Conservation (phyloP, 1,140 invertebrate genomes). For the Drosophila watanabei region DNA sequence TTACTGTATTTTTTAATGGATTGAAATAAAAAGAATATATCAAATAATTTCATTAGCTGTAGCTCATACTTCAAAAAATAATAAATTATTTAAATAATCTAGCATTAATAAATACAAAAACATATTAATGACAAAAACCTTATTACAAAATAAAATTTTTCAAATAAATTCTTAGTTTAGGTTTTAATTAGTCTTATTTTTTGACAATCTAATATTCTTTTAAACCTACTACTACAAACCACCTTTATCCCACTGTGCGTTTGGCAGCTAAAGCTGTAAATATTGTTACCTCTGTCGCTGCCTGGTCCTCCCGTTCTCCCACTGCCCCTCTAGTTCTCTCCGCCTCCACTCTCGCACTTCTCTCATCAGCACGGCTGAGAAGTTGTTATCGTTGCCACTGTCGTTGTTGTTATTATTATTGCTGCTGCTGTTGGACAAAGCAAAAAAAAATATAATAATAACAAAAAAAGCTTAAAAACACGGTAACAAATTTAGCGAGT, state of each 20-base stretch:
- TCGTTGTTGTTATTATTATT: slow-evolving; percentile 35
- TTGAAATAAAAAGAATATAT: no score
- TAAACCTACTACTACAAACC: no score
- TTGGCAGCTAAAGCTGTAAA: slow-evolving; percentile 76
- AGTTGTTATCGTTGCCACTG: slow-evolving; percentile 80
- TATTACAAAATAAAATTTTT: no score
- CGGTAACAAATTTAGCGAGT: slow-evolving; percentile 78
- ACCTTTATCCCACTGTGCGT: slow-evolving; percentile 60
- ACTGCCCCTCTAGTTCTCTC: slow-evolving; percentile 7
- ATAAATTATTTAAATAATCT: no score
- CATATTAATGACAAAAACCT: no score
- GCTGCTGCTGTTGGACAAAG: slow-evolving; percentile 50
- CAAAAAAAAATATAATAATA: slow-evolving; percentile 51
- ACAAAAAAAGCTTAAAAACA: slow-evolving; percentile 65
- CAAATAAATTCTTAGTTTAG: no score
- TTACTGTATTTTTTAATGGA: no score
- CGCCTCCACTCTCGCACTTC: slow-evolving; percentile 26
- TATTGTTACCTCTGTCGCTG: slow-evolving; percentile 71
- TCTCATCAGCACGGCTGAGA: slow-evolving; percentile 61
- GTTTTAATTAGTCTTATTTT: no score
- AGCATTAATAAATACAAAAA: no score
- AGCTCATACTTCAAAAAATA: no score
- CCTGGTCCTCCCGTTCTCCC: slow-evolving; percentile 40
- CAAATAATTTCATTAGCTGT: no score
- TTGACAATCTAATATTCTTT: no score